These are phyloP conservation scores for Serinus canaria DNA, from an alignment of 2,113 vertebrate species.

Conservation along the genomic window DNA sequence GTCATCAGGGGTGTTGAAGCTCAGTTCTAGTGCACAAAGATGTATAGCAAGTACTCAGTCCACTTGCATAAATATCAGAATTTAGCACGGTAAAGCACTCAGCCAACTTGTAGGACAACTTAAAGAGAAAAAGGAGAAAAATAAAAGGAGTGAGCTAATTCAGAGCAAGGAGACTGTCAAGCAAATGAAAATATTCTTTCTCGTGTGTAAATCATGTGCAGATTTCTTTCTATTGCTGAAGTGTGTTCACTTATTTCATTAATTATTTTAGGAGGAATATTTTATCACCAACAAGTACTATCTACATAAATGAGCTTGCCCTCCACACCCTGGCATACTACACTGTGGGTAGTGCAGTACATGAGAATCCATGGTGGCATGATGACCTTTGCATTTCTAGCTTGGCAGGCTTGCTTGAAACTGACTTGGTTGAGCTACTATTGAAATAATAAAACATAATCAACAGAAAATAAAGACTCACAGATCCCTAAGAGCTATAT, in stretches of 20 bases:
- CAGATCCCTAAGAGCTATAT: background rate
- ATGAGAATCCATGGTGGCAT: background rate
- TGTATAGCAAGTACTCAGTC: background rate
- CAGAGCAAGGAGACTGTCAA: background rate
- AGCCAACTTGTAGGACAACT: background rate
- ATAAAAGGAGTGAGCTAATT: background rate
- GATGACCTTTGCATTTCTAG: background rate
- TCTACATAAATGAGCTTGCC: background rate
- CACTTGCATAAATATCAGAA: background rate
- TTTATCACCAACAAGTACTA: background rate
- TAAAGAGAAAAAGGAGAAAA: background rate
- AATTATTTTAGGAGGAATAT: background rate
- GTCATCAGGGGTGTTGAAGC: background rate
- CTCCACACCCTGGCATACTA: background rate
- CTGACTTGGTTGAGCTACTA: background rate
- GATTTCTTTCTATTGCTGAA: background rate
- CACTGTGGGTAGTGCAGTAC: background rate
- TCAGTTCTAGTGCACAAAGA: background rate
- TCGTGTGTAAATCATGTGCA: background rate
- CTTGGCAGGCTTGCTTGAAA: background rate
- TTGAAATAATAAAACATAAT: background rate
- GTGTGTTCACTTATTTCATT: background rate
- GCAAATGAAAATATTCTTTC: background rate
- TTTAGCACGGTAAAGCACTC: background rate
- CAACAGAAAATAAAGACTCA: background rate